Evolutionary conservation across 1,140 invertebrate species (phyloP).

Genomic region (Pseudomyrmex sp.): DNA sequence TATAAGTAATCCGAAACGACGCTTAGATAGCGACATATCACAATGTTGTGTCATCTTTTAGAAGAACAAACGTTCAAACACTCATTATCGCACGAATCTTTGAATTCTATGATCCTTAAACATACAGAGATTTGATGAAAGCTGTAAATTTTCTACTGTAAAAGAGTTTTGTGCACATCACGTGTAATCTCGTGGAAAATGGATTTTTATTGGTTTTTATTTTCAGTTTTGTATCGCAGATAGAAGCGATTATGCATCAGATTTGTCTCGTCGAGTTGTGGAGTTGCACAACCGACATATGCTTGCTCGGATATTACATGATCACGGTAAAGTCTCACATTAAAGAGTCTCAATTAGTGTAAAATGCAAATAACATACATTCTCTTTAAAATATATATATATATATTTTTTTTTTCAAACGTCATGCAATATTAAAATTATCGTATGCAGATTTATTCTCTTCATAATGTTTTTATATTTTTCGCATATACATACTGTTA

Average conservation of each 20-base stretch:
- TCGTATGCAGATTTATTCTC: neutral
- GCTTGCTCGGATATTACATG: slow-evolving; percentile 76
- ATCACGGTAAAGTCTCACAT: slow-evolving; percentile 65
- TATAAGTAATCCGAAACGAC: too few species aligned
- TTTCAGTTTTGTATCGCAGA: slow-evolving; percentile 69
- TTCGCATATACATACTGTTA: neutral
- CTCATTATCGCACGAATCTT: too few species aligned
- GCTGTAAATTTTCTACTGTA: neutral
- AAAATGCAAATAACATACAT: slow-evolving; percentile 23
- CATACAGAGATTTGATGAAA: too few species aligned
- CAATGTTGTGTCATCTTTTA: too few species aligned
- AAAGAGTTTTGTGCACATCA: neutral
- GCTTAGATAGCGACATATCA: too few species aligned
- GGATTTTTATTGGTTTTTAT: neutral
- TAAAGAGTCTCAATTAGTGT: neutral
- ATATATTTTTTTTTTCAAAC: slow-evolving; percentile 1
- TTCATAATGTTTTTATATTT: neutral
- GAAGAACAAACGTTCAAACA: too few species aligned
- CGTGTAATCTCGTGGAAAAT: neutral
- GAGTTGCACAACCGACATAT: slow-evolving; percentile 76
- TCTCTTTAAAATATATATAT: neutral
- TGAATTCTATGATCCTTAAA: too few species aligned
- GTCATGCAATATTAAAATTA: neutral
- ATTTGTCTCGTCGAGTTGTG: slow-evolving; percentile 76
- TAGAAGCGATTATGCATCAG: slow-evolving; percentile 72